Base-by-base conservation (phyloP, 2,888 invertebrate genomes). In the Ophion ventricosus region DNA sequence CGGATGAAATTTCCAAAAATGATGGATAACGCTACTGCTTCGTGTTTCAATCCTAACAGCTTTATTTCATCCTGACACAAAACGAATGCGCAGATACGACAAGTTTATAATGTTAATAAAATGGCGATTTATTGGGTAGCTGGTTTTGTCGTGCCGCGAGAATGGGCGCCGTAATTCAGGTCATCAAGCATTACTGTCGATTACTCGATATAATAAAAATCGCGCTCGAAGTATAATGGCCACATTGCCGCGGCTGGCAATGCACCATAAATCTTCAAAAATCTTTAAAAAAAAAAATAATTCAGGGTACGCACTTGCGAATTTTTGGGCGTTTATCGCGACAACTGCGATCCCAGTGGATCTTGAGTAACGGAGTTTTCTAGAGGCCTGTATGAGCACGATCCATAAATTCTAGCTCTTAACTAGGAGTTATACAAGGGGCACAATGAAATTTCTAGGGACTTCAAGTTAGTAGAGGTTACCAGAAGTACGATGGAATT, bases 1-100 rank as follows among this genome's bases (percentile, higher is more conserved):
- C 54, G 61, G 77, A 23, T 84, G 93, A 93, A 91, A 93, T 93
- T 93, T 93, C 93, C 93, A 94, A 94, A 93, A 90, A 89, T 64
- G 17, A 49, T 49, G 14, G 49, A 49, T 49, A 11, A 17, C 49
- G 49, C 17, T 3, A 17, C 14, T 1, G 14, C 49, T 49, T 49
- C 49, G 43, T 43, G 11, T 14, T 11, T 49, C 17, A 49, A 11
- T 17, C 49, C 49, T 49, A 14, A 14, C 49, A 17, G 49, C 49
- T 49, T 49, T 49, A 49, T 49, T 49, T 2, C 49, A 17, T 14
- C 49, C 11, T 17, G 17, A 17, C 49, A 49, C 49, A 49, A 49
- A 49, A 49, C 17, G 49, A 1, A 49, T 49, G 49, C 14, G 17
- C 49, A 14, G 49, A 17, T 14, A 14, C 49, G 14, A 17, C 17